These are phyloP conservation scores for Helicoverpa assulta DNA, from an alignment of 2,888 invertebrate genomes.

Conservation along the genomic window DNA sequence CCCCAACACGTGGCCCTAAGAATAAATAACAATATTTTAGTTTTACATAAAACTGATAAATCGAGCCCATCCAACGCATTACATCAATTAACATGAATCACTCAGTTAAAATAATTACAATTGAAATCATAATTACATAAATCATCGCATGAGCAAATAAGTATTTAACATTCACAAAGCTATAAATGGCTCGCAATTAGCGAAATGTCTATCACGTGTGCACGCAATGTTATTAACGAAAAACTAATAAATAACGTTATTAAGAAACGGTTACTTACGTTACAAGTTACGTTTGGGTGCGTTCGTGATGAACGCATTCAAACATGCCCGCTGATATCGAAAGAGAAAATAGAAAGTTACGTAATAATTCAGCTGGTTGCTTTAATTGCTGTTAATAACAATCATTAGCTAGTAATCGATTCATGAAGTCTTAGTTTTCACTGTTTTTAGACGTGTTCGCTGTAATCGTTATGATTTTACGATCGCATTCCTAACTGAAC, in stretches of 20 bases:
- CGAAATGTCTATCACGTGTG: conserved; percentile 47
- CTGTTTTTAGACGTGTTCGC: background rate
- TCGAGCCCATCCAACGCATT: conserved; percentile 4
- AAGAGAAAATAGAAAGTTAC: conserved; percentile 73
- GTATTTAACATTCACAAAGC: conserved; percentile 26
- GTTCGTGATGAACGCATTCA: conserved; percentile 71
- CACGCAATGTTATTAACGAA: conserved; percentile 23
- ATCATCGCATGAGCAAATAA: conserved; percentile 28
- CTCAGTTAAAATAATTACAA: conserved; percentile 11
- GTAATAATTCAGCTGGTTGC: conserved; percentile 27
- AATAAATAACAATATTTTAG: no score
- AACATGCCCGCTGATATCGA: conserved; percentile 70
- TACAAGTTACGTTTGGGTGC: conserved; percentile 58
- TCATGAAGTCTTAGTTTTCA: background rate
- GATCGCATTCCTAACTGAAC: background rate
- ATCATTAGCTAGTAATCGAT: conserved; percentile 12
- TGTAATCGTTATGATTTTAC: background rate
- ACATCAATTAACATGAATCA: conserved; percentile 28
- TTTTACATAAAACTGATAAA: no score
- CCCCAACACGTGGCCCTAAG: no score
- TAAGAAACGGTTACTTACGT: conserved; percentile 15
- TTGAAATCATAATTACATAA: conserved; percentile 37
- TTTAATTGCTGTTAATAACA: conserved; percentile 16
- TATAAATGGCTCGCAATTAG: conserved; percentile 49
- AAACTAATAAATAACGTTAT: conserved; percentile 1